A percentile compares a stretch with the other conserved stretches of the same genome.
Conservation (phyloP, 2,888 invertebrate genomes). For the Steinernema scapterisci region DNA sequence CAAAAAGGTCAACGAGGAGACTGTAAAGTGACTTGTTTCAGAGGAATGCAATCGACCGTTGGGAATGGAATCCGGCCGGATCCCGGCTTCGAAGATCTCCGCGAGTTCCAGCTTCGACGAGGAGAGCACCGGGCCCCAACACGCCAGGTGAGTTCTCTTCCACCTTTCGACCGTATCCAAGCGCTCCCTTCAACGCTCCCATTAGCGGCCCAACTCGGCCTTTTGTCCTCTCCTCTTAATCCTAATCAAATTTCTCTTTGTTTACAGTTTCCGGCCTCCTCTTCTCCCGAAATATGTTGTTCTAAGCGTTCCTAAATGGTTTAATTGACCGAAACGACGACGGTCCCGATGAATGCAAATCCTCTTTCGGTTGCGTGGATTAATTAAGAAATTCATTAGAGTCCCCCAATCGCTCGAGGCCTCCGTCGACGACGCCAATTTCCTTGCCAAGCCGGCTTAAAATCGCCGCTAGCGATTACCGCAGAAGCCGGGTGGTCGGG, state of each 20-base stretch:
- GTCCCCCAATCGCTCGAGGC: constrained; percentile 1
- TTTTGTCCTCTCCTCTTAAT: constrained; percentile 6
- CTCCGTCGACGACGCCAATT: background rate
- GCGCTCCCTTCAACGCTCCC: background rate
- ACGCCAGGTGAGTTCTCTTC: constrained; percentile 76
- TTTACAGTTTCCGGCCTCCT: background rate
- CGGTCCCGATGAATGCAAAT: constrained; percentile 22
- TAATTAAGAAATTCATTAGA: constrained; percentile 31
- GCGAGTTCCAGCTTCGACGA: constrained; percentile 85
- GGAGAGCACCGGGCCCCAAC: constrained; percentile 83
- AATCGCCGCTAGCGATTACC: constrained; percentile 9
- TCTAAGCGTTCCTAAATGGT: constrained; percentile 20
- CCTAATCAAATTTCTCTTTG: constrained; percentile 33
- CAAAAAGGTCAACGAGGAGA: constrained; percentile 16
- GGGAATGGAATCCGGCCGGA: constrained; percentile 83
- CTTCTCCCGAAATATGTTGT: constrained; percentile 10
- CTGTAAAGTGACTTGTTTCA: constrained; percentile 46
- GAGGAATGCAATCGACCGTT: constrained; percentile 71
- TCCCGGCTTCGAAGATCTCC: constrained; percentile 80
- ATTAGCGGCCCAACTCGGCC: background rate
- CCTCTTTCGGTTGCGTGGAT: constrained; percentile 29
- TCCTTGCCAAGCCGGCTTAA: background rate
- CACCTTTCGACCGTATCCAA: background rate
- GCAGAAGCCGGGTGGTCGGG: constrained; percentile 11
- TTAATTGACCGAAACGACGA: constrained; percentile 23